Percentiles rank a stretch among this genome's conserved stretches.
Conservation (phyloP, 1,140 invertebrate genomes). For the Ectropis grisescens region DNA sequence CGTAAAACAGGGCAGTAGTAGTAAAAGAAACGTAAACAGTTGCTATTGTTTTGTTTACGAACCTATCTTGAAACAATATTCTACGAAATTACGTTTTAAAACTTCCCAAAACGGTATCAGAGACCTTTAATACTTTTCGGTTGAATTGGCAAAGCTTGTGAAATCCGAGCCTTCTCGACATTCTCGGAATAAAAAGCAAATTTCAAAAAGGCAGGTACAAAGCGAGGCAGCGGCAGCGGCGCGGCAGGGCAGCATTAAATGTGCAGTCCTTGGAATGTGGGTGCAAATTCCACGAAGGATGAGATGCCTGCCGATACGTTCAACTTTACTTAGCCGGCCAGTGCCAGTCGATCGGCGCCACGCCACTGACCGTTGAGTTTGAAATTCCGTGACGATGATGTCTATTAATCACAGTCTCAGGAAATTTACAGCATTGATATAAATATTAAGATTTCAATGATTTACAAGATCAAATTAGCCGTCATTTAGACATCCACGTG, state of each 20-base stretch:
- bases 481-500: too few relatives aligned
- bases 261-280: conserved; percentile 30
- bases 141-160: background rate
- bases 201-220: conserved; percentile 10
- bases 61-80: background rate
- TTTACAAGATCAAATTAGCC: too few relatives aligned
- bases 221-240: conserved; percentile 12
- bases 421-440: too few relatives aligned
- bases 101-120: too few relatives aligned
- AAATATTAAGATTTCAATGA: too few relatives aligned
- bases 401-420: too few relatives aligned
- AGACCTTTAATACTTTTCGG: background rate
- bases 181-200: conserved; percentile 2
- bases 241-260: conserved; percentile 27
- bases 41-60: background rate
- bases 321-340: conserved; percentile 36
- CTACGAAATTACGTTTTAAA: too few relatives aligned
- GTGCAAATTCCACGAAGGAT: conserved; percentile 63
- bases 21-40: background rate
- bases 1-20: background rate
- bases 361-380: conserved; percentile 33
- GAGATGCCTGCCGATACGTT: conserved; percentile 39
- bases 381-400: conserved; percentile 11
- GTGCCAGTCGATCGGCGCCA: conserved; percentile 11
- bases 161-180: background rate